Base-by-base conservation (phyloP, 2,888 invertebrate species). In the Andricus quercusramuli region DNA sequence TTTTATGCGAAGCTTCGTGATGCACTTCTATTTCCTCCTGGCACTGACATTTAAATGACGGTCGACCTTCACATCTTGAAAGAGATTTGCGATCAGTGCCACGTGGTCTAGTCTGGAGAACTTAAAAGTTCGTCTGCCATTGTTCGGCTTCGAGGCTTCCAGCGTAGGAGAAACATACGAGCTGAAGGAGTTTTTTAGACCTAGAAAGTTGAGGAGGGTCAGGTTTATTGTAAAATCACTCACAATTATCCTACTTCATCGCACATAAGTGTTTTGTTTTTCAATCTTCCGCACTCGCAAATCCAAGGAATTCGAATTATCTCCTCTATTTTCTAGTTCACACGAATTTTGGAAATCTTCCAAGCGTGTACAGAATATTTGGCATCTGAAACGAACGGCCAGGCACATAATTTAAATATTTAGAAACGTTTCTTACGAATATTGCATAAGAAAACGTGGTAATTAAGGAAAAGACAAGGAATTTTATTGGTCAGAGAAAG, bases 281-380 rank as follows among this genome's bases (percentile, higher is more conserved):
- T 15, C 25, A 70, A 62, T 77, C 76, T 44, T 56, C 22, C 29
- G 25, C 25, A 15, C 20, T 41, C 41, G 32, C 29, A 25, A 65
- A 66, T 74, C 41, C 80, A 66, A 80, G 59, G 66, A 80, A 80
- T 77, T 44, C 44, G 25, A 32, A 70, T 62, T 13, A 62, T 62
- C 41, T 41, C 13, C 15, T 67, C 44, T 11, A 41, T 51, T 20
- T 81, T 67, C 44, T 11, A 41, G 64, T 20, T 81, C 62, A 78
- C 81, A 62, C 59, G 67, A 56, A 67, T 76, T 62, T 82, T 84
- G 84, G 84, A 83, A 41, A 29, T 20, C 15, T 32, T 84, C 84
- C 84, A 84, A 80, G 25, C 29, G 74, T n/a, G 65, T 41, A 64
- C 68, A 29, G 68, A 83, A 77, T 79, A 80, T 83, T 84, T 82